A percentile compares a stretch with the other conserved stretches of the same genome.
These are phyloP conservation scores for Spea multiplicata DNA, from an alignment of 2,113 vertebrate species.

Conservation along the genomic window DNA sequence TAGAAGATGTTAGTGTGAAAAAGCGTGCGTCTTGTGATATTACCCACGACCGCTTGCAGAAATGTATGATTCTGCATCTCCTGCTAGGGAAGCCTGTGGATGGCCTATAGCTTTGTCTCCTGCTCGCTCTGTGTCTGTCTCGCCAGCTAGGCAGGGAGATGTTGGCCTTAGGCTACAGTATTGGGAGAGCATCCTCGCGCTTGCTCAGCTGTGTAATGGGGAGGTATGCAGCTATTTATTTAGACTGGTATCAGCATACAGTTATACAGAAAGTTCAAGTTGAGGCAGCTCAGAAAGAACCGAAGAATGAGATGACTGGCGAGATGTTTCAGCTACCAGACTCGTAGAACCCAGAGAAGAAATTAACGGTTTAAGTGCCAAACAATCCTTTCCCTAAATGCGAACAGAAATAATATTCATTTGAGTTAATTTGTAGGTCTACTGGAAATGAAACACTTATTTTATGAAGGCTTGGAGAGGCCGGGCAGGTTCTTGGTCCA, in stretches of 20 bases:
- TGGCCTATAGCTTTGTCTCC: no score
- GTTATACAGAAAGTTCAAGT: neutral
- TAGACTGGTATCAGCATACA: neutral
- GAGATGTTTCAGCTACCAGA: neutral
- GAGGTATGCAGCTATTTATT: constrained; percentile 18
- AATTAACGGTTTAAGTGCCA: neutral
- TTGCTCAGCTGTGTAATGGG: constrained; percentile 8
- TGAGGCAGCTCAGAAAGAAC: neutral
- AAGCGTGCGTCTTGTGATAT: no score
- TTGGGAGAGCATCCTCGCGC: neutral
- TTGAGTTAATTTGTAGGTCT: neutral
- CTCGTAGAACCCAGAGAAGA: neutral
- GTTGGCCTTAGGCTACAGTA: constrained; percentile 9
- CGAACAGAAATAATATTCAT: neutral
- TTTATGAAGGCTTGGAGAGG: neutral
- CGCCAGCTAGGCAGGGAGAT: neutral
- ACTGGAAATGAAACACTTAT: neutral
- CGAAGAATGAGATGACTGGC: neutral
- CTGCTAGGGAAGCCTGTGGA: no score
- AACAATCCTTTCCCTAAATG: neutral
- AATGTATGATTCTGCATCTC: no score
- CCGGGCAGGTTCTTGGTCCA: neutral
- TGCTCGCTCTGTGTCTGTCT: no score
- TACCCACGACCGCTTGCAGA: no score
- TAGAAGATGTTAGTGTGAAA: no score